phyloP scores from a whole-genome alignment of 2,888 invertebrate genomes.

The Lasioglossum figueresi region DNA sequence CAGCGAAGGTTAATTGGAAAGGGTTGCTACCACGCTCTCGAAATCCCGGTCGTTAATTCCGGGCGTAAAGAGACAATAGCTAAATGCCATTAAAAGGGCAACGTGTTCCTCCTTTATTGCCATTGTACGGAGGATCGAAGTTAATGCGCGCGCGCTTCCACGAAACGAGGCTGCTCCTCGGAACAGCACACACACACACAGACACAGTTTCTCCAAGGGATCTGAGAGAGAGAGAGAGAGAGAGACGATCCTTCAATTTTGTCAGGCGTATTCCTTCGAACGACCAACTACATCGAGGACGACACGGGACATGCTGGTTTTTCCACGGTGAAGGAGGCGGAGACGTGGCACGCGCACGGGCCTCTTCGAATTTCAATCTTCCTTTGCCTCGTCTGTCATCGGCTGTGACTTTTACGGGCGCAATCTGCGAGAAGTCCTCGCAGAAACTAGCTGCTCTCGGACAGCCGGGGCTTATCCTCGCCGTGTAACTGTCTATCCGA shows the following conservation, averaged over 20 bases:
- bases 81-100: constrained; percentile 44
- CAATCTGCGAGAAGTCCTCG: not conserved
- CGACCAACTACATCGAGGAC: not conserved
- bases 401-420: not conserved
- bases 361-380: not conserved
- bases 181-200: not conserved
- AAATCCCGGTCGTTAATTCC: constrained; percentile 28
- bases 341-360: not conserved
- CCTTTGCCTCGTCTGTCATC: constrained; percentile 1
- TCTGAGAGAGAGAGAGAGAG: not conserved
- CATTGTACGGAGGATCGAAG: constrained; percentile 5
- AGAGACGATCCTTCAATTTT: constrained; percentile 11
- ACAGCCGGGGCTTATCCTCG: not conserved
- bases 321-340: not conserved
- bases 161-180: not conserved
- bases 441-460: not conserved
- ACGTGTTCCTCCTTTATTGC: constrained; percentile 25
- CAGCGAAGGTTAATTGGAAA: constrained; percentile 12
- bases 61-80: constrained; percentile 14
- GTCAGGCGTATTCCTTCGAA: constrained; percentile 2
- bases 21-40: not conserved
- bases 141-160: not conserved
- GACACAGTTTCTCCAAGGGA: not conserved
- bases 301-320: not conserved
- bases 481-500: not conserved